Evolutionary conservation across 2,888 invertebrate species (phyloP), one percentile per base, ranked within the genome.

Genomic region (Cataglyphis rosenhaueri): DNA sequence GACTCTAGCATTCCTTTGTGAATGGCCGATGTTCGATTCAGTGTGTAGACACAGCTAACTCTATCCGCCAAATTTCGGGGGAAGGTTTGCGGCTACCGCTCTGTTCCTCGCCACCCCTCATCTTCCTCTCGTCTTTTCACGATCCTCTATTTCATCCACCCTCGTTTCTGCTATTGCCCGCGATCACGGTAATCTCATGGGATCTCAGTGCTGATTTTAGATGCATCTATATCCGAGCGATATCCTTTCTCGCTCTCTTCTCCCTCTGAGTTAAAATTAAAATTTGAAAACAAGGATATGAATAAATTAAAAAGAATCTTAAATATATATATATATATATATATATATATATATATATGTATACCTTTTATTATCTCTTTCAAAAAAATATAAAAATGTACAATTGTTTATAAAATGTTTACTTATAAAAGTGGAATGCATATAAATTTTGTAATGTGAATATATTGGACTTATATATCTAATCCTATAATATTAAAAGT

Each of bases 41-140:
- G 35, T 48, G 55, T 84, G 84, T 83, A 88, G 88, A 82, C 82
- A 88, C 73, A 78, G 74, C 65, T 84, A 88, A 82, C 84, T 81
- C 81, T 41, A 41, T 65, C 76, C 65, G 68, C 71, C 59, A 81
- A 89, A 83, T 88, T 84, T 84, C 44, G 65, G 78, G 70, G 78
- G 32, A 81, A 82, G 76, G 68, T 85, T 86, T 84, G 66, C 86
- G 75, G 21, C 57, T 15, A 61, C 52, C 70, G 57, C 64, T 79
- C 44, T 82, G 64, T 82, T 81, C 75, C 18, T 73, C 25, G 62
- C 29, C 61, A 21, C 38, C 78, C 21, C 48, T 44, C 73, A 10
- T 12, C 41, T 12, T 32, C 1, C 70, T 62, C 57, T 32, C 29
- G 29, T 62, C 55, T 66, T 74, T 71, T 57, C 78, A 48, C 55